Percentiles rank a stretch among this genome's conserved stretches.
Evolutionary conservation across 2,797 vertebrate genomes (phyloP).

Genomic region (Botia kubotai): DNA sequence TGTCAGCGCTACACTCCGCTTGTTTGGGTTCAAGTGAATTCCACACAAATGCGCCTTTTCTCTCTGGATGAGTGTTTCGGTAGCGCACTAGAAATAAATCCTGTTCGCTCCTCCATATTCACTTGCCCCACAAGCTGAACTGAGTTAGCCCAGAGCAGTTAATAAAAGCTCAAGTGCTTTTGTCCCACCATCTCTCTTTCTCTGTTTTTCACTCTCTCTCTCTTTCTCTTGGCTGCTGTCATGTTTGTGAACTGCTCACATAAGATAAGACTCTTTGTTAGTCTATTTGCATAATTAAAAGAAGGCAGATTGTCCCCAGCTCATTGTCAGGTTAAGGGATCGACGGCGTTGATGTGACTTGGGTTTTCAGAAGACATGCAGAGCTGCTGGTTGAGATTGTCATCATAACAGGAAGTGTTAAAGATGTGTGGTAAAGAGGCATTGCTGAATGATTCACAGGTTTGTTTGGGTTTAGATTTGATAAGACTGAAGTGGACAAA

Average conservation of each 20-base stretch:
- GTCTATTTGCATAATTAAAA: constrained; percentile 67
- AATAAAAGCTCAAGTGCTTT: constrained; percentile 30
- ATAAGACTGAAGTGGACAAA: constrained; percentile 22
- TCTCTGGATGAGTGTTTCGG: neutral
- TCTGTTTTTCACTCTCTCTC: neutral
- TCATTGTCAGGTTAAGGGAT: constrained; percentile 56
- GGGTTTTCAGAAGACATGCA: constrained; percentile 1
- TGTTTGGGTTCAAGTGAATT: constrained; percentile 43
- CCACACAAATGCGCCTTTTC: constrained; percentile 30
- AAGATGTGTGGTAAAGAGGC: neutral
- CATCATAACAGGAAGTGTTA: constrained; percentile 1
- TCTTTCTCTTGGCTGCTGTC: constrained; percentile 15
- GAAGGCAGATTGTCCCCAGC: constrained; percentile 50
- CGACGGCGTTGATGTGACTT: constrained; percentile 22
- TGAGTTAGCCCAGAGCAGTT: neutral
- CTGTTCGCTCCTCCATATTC: constrained; percentile 26
- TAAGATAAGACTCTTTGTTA: constrained; percentile 71
- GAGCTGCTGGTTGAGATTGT: constrained; percentile 20
- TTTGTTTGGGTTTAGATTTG: constrained; percentile 20
- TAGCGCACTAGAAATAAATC: constrained; percentile 30
- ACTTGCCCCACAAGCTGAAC: neutral
- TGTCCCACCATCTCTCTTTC: constrained; percentile 12
- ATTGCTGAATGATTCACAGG: neutral
- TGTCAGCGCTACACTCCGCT: neutral
- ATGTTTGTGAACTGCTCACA: constrained; percentile 55